A percentile compares a stretch with the other conserved stretches of the same genome.
These are phyloP conservation scores for Acanthis flammea DNA, from an alignment of 2,797 vertebrate genomes.

Conservation along the genomic window DNA sequence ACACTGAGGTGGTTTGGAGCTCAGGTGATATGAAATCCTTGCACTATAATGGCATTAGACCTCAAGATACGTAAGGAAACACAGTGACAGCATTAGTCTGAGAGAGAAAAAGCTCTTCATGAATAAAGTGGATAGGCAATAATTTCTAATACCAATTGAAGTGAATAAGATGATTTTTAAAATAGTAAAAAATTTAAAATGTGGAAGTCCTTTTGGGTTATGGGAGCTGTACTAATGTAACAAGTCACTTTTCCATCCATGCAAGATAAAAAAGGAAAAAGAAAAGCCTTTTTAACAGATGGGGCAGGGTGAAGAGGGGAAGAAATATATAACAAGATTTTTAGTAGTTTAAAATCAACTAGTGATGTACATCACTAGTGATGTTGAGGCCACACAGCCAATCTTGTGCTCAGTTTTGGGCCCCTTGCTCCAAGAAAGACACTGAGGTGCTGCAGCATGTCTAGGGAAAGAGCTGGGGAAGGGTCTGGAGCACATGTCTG, in stretches of 20 bases:
- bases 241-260: neutral
- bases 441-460: neutral
- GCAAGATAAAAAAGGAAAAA: neutral
- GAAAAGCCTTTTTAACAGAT: neutral
- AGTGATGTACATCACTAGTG: neutral
- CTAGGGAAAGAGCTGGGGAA: neutral
- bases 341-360: neutral
- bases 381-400: neutral
- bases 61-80: too few relatives aligned
- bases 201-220: neutral
- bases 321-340: neutral
- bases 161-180: neutral
- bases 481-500: neutral
- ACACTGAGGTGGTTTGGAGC: too few relatives aligned
- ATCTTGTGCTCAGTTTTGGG: neutral
- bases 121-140: neutral
- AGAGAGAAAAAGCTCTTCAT: conserved; percentile 27
- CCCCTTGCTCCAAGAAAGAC: neutral
- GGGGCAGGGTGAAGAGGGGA: neutral
- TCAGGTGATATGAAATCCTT: too few relatives aligned
- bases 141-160: neutral
- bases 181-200: conserved; percentile 4
- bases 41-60: too few relatives aligned
- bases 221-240: neutral
- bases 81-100: neutral